These are phyloP conservation scores for Zaprionus ghesquierei DNA, from an alignment of 1,140 invertebrate genomes.

Conservation along the genomic window DNA sequence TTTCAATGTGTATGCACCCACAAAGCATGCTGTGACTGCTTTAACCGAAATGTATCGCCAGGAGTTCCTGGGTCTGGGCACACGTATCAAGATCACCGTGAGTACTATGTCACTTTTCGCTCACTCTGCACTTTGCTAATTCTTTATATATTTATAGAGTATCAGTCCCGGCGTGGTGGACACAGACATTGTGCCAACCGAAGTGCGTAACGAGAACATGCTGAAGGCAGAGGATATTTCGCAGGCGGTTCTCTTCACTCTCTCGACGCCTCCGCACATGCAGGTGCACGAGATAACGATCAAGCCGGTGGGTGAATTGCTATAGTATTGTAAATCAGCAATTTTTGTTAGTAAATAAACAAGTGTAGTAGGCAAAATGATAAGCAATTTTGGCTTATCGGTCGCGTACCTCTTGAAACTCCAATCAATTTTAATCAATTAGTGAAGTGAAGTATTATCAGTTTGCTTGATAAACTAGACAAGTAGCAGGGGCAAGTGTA, in stretches of 20 bases:
- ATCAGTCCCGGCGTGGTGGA: slow-evolving; percentile 85
- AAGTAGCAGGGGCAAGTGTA: background rate
- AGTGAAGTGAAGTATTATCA: background rate
- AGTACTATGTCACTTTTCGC: background rate
- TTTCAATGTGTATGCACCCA: slow-evolving; percentile 85
- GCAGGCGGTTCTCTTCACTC: slow-evolving; percentile 83
- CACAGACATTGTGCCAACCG: slow-evolving; percentile 83
- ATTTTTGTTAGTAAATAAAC: slow-evolving; percentile 11
- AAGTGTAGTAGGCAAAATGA: background rate
- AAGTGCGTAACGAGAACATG: slow-evolving; percentile 32
- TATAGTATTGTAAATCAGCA: too few species aligned
- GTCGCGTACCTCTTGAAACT: background rate
- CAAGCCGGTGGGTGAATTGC: slow-evolving; percentile 67
- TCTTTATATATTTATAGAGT: slow-evolving; percentile 74
- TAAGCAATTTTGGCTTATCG: background rate
- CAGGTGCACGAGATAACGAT: slow-evolving; percentile 82
- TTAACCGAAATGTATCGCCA: slow-evolving; percentile 86
- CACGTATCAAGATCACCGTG: slow-evolving; percentile 88
- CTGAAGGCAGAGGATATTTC: slow-evolving; percentile 84
- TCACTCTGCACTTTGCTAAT: slow-evolving; percentile 66
- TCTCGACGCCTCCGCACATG: slow-evolving; percentile 83
- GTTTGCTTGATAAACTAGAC: background rate
- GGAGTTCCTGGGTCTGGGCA: slow-evolving; percentile 85
- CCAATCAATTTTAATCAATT: background rate
- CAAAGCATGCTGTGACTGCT: slow-evolving; percentile 88